Evolutionary conservation across 2,888 invertebrate species (phyloP), one percentile per base, ranked within the genome.

Genomic region (Micoletzkya japonica): DNA sequence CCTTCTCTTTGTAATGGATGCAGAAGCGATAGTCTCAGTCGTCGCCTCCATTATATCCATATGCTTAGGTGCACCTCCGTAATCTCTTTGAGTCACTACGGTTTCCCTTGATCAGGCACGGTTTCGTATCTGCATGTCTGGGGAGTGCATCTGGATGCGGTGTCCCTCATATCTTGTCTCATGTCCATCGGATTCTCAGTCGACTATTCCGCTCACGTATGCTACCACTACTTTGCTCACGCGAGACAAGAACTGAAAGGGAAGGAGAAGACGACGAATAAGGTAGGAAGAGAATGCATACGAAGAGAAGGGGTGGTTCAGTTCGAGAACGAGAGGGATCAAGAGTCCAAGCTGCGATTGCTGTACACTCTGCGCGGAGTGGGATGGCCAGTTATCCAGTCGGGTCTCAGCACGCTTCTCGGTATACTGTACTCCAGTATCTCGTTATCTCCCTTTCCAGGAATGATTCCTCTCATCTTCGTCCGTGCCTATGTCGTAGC

Each of bases 131-230:
- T 83, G 7, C 83, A 83, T 69, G 63, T 84, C 34, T 83, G 83
- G 83, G 75, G 73, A 68, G 83, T 83, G 26, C 77, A 82, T 71
- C 73, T 83, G 52, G 83, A 83, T 67, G 83, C 82, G 0, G 83
- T 83, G 26, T 81, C 83, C 1, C 76, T 83, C 28, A 82, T 83
- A 66, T 79, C 78, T 17, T 84, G 81, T 73, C 74, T 83, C 10
- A 83, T 83, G 83, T 79, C 79, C 37, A 83, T 83, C 64, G 83
- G 83, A 17, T 83, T 83, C 72, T 78, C 77, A 4, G 83, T 83
- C 17, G 83, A 83, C 67, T 83, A 83, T 72, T 81, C 81, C 10
- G 82, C 82, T 7, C 83, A 82, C 70, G 78, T 83, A 58, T 83
- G 83, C 70, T 83, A 83, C 70, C 83, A 83, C 72, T 83, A 82